Evolutionary conservation across 1,140 invertebrate species (phyloP), one percentile per base, ranked within the genome.

Genomic region (Colletes latitarsis): DNA sequence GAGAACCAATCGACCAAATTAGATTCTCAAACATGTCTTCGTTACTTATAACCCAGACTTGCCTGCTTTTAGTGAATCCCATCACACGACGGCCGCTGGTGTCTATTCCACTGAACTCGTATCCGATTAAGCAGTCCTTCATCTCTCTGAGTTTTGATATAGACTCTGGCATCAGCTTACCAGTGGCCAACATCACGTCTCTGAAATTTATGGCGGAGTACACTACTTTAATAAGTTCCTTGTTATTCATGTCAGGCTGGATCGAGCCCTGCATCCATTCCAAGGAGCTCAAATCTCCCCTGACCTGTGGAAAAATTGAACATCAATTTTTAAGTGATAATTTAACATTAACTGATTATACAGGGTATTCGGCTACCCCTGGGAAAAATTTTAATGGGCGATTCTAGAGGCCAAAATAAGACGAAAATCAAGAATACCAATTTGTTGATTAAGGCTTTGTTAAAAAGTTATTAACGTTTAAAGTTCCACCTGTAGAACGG

Each of bases 211-310:
- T 84, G 0, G 96, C 94, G 0, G 96, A 90, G 85, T 96, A 97
- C 49, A 95, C 94, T 8, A 95, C 94, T 67, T 94, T 93, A 1
- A 95, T 82, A 0, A 95, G 71, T 85, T 94, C 72, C 55, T 90
- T 91, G 57, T 94, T 63, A 21, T 85, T 79, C 0, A 8, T 46
- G 1, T 66, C 84, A 46, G 89, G 77, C 19, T 91, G 75, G 60
- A 94, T 90, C 19, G 94, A 94, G 72, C 95, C 96, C 91, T 97
- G 93, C 1, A 98, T 93, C 98, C 98, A 99, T 15, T 92, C 95
- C 1, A 99, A 90, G 53, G 96, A 96, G 0, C 96, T 96, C 21
- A 99, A 92, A 91, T 99, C 98, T 68, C 98, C 98, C 83, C 96
- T 95, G 9, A 96, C 19, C 85, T 87, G 19, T 57, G 3, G 12